phyloP scores from a whole-genome alignment of 2,797 vertebrate genomes.

The Peromyscus melanophrys region DNA sequence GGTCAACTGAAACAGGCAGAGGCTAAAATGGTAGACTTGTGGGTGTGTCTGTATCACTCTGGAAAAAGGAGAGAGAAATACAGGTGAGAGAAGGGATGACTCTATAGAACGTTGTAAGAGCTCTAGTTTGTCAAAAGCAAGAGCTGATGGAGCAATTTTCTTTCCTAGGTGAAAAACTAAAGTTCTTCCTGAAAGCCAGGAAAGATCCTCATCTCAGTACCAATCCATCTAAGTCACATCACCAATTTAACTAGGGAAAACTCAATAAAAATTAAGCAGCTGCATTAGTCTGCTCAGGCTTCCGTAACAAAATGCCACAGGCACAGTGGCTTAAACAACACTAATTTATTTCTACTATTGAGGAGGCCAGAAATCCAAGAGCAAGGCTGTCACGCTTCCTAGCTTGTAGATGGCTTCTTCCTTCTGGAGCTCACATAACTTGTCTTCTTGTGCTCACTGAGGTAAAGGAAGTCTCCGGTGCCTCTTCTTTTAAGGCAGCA shows the following conservation, averaged over 20 bases:
- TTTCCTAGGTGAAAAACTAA: conserved; percentile 31
- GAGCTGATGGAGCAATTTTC: background rate
- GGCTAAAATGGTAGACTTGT: background rate
- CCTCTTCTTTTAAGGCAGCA: background rate
- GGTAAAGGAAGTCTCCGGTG: background rate
- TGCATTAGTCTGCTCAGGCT: background rate
- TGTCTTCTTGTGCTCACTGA: background rate
- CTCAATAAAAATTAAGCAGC: conserved; percentile 37
- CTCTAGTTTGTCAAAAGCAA: background rate
- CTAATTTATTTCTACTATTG: background rate
- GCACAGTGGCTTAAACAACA: background rate
- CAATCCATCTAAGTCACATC: background rate
- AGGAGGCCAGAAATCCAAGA: background rate
- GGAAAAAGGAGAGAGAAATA: background rate
- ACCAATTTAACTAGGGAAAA: conserved; percentile 50
- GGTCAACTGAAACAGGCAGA: background rate
- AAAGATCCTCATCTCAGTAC: background rate
- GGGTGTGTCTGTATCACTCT: background rate
- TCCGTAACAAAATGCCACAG: background rate
- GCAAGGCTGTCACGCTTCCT: background rate
- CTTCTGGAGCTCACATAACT: background rate
- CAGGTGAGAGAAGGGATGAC: background rate
- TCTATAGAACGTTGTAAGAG: background rate
- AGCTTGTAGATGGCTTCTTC: background rate
- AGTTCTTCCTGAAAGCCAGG: conserved; percentile 6